A percentile compares a stretch with the other conserved stretches of the same genome.
Evolutionary conservation across 2,797 vertebrate genomes (phyloP).

Genomic region (Malurus splendens): DNA sequence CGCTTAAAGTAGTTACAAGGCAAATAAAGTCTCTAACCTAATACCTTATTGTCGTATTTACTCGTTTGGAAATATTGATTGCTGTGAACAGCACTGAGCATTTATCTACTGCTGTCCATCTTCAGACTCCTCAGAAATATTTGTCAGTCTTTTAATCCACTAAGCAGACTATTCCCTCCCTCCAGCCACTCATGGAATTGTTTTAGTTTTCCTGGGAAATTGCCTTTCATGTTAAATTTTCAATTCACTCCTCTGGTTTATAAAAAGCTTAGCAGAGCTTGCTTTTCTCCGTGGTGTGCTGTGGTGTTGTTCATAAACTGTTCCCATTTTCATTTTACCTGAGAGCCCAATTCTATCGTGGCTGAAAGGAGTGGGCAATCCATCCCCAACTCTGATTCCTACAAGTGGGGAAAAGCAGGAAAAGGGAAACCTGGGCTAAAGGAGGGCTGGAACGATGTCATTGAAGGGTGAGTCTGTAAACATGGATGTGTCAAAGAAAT

Average conservation of each 20-base stretch:
- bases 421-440: fast-evolving
- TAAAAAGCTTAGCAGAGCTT: background rate
- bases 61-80: background rate
- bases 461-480: background rate
- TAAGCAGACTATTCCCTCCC: background rate
- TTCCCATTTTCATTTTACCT: background rate
- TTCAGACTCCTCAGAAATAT: background rate
- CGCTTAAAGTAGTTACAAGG: background rate
- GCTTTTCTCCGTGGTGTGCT: background rate
- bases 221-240: background rate
- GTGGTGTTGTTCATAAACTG: background rate
- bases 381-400: background rate
- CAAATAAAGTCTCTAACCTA: background rate
- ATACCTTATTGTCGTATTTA: background rate
- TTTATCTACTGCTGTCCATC: background rate
- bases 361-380: fast-evolving
- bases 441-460: fast-evolving
- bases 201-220: background rate
- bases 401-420: background rate
- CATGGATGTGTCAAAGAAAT: background rate
- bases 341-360: fast-evolving
- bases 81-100: background rate
- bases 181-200: background rate
- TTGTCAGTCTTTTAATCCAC: background rate
- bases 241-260: background rate